A percentile compares a stretch with the other conserved stretches of the same genome.
Conservation (phyloP, 2,113 vertebrate genomes). For the Uria lomvia region DNA sequence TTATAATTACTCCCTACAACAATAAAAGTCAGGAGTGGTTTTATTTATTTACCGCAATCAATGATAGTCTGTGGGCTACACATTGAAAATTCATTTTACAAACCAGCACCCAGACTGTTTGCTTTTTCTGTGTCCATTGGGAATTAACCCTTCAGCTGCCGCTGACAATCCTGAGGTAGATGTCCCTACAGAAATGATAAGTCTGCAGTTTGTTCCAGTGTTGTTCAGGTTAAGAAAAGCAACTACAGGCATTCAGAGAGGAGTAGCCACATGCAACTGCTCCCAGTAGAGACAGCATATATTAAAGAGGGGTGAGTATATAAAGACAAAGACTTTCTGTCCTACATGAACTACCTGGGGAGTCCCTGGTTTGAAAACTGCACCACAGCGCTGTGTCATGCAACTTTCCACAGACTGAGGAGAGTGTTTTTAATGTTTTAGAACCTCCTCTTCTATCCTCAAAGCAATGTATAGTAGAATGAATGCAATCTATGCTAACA, state of each 20-base stretch:
- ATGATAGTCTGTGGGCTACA: constrained; percentile 67
- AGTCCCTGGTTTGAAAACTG: neutral
- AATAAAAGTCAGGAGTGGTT: constrained; percentile 85
- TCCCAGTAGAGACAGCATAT: neutral
- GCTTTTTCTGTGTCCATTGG: constrained; percentile 8
- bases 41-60: constrained; percentile 81
- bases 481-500: neutral
- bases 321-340: constrained; percentile 16
- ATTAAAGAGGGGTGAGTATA: neutral
- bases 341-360: neutral
- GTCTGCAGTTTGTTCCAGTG: neutral
- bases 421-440: neutral
- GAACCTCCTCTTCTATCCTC: neutral
- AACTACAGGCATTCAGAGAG: neutral
- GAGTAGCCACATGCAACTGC: neutral
- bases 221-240: neutral
- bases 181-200: neutral
- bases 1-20: constrained; percentile 84
- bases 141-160: constrained; percentile 54
- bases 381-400: neutral
- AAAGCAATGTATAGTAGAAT: neutral
- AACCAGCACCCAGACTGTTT: constrained; percentile 51
- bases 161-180: neutral
- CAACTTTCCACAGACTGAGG: neutral
- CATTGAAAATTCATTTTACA: constrained; percentile 68